A percentile compares a stretch with the other conserved stretches of the same genome.
Evolutionary conservation across 2,888 invertebrate genomes (phyloP).

Genomic region (Caenorhabditis panamensis): DNA sequence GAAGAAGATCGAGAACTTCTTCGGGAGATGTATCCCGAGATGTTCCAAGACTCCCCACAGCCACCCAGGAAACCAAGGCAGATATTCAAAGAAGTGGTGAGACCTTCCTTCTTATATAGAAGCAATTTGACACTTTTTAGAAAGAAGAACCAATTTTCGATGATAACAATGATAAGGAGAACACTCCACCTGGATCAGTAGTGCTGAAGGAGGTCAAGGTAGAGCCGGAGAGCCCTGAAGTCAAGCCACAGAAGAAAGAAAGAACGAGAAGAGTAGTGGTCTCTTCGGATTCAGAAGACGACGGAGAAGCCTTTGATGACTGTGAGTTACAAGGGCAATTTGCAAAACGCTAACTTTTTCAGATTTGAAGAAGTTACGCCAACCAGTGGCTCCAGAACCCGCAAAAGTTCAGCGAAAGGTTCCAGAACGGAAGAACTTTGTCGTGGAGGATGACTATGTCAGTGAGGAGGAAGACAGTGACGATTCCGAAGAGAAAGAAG

Average conservation of each 20-base stretch:
- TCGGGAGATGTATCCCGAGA: slow-evolving; percentile 55
- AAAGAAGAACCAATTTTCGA: slow-evolving; percentile 33
- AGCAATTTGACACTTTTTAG: slow-evolving; percentile 5
- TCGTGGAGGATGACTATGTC: slow-evolving; percentile 45
- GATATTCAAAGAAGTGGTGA: slow-evolving; percentile 23
- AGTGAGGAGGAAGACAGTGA: slow-evolving; percentile 39
- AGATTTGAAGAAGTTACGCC: slow-evolving; percentile 41
- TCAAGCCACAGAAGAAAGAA: slow-evolving; percentile 2
- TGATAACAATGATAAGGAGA: slow-evolving; percentile 48
- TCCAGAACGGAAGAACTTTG: slow-evolving; percentile 24
- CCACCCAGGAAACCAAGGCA: slow-evolving; percentile 13
- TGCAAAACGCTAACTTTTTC: not conserved
- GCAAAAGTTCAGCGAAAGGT: slow-evolving; percentile 19
- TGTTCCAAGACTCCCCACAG: slow-evolving; percentile 32
- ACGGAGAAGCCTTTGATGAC: slow-evolving; percentile 40
- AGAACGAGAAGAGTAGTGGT: slow-evolving; percentile 31
- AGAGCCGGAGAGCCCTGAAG: not conserved
- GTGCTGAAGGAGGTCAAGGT: slow-evolving; percentile 1
- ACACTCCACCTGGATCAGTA: slow-evolving; percentile 18
- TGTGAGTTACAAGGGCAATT: slow-evolving; percentile 19
- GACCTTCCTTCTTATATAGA: not conserved
- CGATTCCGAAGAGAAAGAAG: slow-evolving; percentile 21
- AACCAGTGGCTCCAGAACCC: slow-evolving; percentile 6
- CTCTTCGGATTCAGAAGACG: slow-evolving; percentile 45
- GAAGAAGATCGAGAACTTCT: slow-evolving; percentile 51